Percentiles rank a stretch among this genome's conserved stretches.
Evolutionary conservation across 2,113 vertebrate species (phyloP).

Genomic region (Blennius ocellaris): DNA sequence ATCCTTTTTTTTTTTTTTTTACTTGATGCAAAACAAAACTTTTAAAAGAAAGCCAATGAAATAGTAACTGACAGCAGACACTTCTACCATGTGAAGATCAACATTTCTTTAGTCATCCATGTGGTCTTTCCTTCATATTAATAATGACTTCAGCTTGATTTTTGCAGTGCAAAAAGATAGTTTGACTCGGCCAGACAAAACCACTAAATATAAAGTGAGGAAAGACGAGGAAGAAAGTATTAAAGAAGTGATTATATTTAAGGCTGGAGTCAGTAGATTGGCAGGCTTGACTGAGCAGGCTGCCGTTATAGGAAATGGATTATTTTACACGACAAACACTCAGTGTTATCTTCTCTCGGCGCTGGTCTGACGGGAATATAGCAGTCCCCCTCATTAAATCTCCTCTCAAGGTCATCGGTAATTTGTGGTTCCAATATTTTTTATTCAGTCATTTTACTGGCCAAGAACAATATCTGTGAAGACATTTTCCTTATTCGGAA

Average conservation of each 20-base stretch:
- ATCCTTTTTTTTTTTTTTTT: too few species aligned
- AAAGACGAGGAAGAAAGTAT: not conserved
- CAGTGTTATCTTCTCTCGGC: slow-evolving; percentile 28
- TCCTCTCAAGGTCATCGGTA: slow-evolving; percentile 16
- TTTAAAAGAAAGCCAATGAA: too few species aligned
- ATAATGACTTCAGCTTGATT: not conserved
- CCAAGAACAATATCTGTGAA: slow-evolving; percentile 5
- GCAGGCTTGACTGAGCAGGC: slow-evolving; percentile 15
- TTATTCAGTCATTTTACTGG: slow-evolving; percentile 1
- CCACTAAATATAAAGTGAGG: not conserved
- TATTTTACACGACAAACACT: slow-evolving; percentile 43
- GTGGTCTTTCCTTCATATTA: not conserved
- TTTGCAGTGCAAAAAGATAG: not conserved
- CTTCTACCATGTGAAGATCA: too few species aligned
- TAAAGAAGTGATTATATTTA: not conserved
- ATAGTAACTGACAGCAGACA: too few species aligned
- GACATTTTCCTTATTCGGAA: not conserved
- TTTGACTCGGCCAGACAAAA: not conserved
- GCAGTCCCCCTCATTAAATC: slow-evolving; percentile 21
- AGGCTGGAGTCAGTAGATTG: slow-evolving; percentile 13
- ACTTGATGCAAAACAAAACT: too few species aligned
- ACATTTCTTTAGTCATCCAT: too few species aligned
- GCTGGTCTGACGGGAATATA: slow-evolving; percentile 23
- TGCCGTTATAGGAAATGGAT: slow-evolving; percentile 41
- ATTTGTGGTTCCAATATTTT: not conserved